These are phyloP conservation scores for Toxotes chatareus DNA, from an alignment of 2,113 vertebrate genomes.

Conservation along the genomic window DNA sequence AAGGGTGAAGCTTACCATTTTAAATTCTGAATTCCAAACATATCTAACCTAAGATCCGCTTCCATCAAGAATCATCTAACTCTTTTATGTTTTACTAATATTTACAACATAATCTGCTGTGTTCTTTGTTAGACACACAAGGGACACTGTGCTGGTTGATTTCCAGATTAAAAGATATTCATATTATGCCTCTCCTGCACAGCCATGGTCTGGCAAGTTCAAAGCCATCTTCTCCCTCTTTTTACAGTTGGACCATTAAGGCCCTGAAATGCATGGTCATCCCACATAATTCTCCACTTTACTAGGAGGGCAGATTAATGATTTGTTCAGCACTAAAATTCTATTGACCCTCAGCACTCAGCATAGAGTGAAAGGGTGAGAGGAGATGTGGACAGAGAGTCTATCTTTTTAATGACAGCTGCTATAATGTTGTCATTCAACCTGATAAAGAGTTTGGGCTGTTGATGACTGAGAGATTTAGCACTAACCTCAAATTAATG, in stretches of 20 bases:
- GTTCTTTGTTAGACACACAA: neutral
- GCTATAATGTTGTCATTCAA: slow-evolving; percentile 33
- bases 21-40: neutral
- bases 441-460: slow-evolving; percentile 6
- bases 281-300: slow-evolving; percentile 25
- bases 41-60: neutral
- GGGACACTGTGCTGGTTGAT: neutral
- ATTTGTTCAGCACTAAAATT: slow-evolving; percentile 66
- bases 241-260: slow-evolving; percentile 10
- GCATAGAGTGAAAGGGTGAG: neutral
- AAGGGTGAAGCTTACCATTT: neutral
- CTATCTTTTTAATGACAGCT: slow-evolving; percentile 35
- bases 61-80: neutral
- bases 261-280: slow-evolving; percentile 29
- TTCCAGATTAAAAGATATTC: neutral
- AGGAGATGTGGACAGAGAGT: slow-evolving; percentile 11
- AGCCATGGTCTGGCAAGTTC: slow-evolving; percentile 3
- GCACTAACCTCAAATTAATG: slow-evolving; percentile 1
- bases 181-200: neutral
- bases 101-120: neutral
- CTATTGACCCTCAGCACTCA: slow-evolving; percentile 54
- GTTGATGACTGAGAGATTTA: slow-evolving; percentile 31
- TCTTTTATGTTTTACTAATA: neutral
- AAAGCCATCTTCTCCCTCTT: neutral
- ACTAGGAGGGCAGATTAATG: slow-evolving; percentile 46